A percentile compares a stretch with the other conserved stretches of the same genome.
These are phyloP conservation scores for Scrobipalpa costella DNA, from an alignment of 2,888 invertebrate genomes.

Conservation along the genomic window DNA sequence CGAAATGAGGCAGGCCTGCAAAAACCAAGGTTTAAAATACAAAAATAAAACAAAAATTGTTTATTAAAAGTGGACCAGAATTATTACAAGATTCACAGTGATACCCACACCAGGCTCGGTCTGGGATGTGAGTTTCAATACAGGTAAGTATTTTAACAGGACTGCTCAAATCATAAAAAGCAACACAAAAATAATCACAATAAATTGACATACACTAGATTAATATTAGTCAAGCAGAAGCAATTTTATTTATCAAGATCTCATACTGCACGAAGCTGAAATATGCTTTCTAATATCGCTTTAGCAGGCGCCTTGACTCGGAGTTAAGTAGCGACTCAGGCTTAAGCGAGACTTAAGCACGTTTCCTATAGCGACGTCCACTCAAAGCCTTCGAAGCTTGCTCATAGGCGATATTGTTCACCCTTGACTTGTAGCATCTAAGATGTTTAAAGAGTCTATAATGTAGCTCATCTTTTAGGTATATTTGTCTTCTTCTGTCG, in stretches of 20 bases:
- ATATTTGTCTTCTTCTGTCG: no score
- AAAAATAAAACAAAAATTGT: no score
- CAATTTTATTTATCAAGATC: background rate
- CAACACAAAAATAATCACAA: no score
- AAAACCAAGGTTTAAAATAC: no score
- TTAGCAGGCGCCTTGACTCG: slow-evolving; percentile 17
- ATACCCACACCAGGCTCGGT: no score
- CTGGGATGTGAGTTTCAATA: no score
- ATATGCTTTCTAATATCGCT: slow-evolving; percentile 21
- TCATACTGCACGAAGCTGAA: slow-evolving; percentile 10
- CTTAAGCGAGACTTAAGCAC: slow-evolving; percentile 25
- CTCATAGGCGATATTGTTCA: slow-evolving; percentile 15
- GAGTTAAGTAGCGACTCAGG: slow-evolving; percentile 16
- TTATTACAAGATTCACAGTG: no score
- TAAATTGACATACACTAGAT: no score
- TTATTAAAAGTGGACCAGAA: no score
- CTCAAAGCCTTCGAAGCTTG: slow-evolving; percentile 16
- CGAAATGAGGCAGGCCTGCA: no score
- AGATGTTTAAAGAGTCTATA: background rate
- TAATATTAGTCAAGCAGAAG: background rate
- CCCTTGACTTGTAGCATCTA: slow-evolving; percentile 7
- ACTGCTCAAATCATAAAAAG: no score
- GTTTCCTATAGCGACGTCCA: slow-evolving; percentile 24
- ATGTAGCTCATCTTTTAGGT: background rate
- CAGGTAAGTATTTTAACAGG: no score